A percentile compares a stretch with the other conserved stretches of the same genome.
phyloP scores from a whole-genome alignment of 2,888 invertebrate species.

The Macrophya annulata region DNA sequence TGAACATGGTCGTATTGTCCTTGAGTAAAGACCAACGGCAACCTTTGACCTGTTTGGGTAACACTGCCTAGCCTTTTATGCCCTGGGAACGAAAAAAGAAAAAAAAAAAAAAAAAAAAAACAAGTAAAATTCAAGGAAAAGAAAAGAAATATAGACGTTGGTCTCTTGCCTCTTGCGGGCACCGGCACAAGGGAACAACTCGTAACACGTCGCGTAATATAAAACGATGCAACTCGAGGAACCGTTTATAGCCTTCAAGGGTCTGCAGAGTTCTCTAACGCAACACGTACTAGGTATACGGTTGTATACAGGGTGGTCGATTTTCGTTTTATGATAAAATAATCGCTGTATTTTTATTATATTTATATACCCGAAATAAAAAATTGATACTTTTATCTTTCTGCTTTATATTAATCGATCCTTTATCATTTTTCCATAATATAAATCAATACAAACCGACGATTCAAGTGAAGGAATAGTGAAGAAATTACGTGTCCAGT shows the following conservation, averaged over 20 bases:
- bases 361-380: no score
- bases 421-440: not conserved
- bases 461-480: not conserved
- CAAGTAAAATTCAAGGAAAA: conserved; percentile 58
- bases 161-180: conserved; percentile 57
- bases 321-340: not conserved
- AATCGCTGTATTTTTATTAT: no score
- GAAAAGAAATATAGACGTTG: conserved; percentile 44
- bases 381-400: not conserved
- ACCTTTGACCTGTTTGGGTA: conserved; percentile 51
- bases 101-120: conserved; percentile 49
- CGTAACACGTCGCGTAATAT: conserved; percentile 46
- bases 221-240: conserved; percentile 29
- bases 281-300: not conserved
- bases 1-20: not conserved
- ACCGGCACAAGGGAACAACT: conserved; percentile 41
- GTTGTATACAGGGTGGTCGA: conserved; percentile 18
- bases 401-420: no score
- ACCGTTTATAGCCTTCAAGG: conserved; percentile 44
- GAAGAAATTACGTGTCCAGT: not conserved
- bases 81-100: conserved; percentile 20
- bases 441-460: not conserved
- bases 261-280: conserved; percentile 24
- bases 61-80: conserved; percentile 12
- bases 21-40: conserved; percentile 3